Percentiles rank a stretch among this genome's conserved stretches.
These are phyloP conservation scores for Oopsacas minuta DNA, from an alignment of 37 sponge, comb jelly and placozoan genomes.

Conservation along the genomic window DNA sequence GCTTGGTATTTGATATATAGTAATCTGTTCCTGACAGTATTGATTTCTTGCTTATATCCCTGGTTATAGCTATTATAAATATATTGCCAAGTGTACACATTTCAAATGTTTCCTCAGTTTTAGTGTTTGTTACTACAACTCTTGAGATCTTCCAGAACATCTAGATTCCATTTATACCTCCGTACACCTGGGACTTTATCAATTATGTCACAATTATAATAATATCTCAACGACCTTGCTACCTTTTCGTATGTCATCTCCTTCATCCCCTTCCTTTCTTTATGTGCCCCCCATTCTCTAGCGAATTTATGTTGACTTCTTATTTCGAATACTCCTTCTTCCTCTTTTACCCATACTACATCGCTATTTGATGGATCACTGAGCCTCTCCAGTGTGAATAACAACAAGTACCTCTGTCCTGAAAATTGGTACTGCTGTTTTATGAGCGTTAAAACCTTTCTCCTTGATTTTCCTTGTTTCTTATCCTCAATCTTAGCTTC, in stretches of 20 bases:
- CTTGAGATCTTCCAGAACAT: neutral
- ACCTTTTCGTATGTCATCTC: slow-evolving; percentile 8
- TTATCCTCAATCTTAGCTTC: neutral
- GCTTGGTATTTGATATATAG: too few species aligned
- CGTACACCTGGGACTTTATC: neutral
- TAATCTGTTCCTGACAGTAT: too few species aligned
- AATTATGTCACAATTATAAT: neutral
- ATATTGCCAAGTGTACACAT: too few species aligned
- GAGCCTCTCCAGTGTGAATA: neutral
- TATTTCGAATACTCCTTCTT: neutral
- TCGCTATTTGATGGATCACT: neutral
- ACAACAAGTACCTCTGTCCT: neutral
- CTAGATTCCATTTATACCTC: neutral
- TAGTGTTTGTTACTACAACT: neutral
- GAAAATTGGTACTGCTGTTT: neutral
- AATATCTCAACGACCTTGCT: neutral
- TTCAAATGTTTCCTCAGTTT: neutral
- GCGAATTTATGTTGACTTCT: neutral
- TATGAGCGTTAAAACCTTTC: neutral
- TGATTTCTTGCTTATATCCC: too few species aligned
- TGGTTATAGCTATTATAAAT: too few species aligned
- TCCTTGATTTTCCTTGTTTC: neutral
- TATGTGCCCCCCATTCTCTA: neutral
- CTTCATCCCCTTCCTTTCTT: neutral
- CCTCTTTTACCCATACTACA: neutral